Evolutionary conservation across 2,113 vertebrate genomes (phyloP).

Genomic region (Macrotus californicus): DNA sequence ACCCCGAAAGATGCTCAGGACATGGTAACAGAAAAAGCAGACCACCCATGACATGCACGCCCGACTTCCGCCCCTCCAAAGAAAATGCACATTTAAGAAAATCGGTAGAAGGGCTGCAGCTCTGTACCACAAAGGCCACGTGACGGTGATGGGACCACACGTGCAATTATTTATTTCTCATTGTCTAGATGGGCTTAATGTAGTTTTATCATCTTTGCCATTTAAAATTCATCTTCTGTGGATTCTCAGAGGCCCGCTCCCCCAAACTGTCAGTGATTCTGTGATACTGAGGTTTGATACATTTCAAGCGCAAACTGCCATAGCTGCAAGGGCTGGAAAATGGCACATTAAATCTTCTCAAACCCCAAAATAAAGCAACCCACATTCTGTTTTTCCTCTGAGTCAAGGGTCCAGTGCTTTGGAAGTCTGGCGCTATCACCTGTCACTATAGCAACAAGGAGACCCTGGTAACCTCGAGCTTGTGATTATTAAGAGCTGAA

Average conservation of each 20-base stretch:
- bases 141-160: not conserved
- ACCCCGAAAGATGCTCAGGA: not conserved
- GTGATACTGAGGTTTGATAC: not conserved
- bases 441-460: slow-evolving; percentile 74
- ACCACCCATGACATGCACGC: not conserved
- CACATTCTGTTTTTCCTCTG: slow-evolving; percentile 48
- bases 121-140: not conserved
- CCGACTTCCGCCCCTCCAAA: not conserved
- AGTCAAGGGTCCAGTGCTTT: slow-evolving; percentile 58
- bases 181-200: not conserved
- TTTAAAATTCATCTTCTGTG: not conserved
- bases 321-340: slow-evolving; percentile 32
- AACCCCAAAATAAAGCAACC: slow-evolving; percentile 57
- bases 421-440: slow-evolving; percentile 56
- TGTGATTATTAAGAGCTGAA: slow-evolving; percentile 62
- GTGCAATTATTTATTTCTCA: not conserved
- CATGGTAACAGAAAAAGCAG: not conserved
- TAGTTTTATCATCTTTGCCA: not conserved
- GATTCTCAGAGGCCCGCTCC: not conserved
- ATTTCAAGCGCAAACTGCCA: not conserved
- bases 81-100: not conserved
- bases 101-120: rapidly evolving
- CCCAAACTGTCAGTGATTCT: not conserved
- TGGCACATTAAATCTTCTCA: slow-evolving; percentile 54
- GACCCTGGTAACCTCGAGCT: slow-evolving; percentile 63